These are phyloP conservation scores for Marmota monax DNA, from an alignment of 2,113 vertebrate species.

Conservation along the genomic window DNA sequence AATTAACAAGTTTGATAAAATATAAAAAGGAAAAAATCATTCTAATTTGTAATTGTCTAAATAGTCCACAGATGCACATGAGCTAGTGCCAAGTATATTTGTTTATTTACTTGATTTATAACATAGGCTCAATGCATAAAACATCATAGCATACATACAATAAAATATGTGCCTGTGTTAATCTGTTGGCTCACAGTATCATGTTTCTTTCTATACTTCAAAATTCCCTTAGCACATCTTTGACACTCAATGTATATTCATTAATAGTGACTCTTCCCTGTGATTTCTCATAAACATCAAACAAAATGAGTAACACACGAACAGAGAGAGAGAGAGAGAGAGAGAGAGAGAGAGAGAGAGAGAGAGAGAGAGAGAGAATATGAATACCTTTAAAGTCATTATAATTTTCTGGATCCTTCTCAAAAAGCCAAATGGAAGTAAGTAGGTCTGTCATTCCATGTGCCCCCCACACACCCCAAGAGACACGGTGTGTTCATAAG, in stretches of 20 bases:
- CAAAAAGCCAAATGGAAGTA: not conserved
- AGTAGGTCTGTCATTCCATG: not conserved
- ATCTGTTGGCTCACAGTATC: not conserved
- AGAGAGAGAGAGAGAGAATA: not conserved
- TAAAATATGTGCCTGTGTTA: constrained; percentile 49
- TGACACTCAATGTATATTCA: constrained; percentile 44
- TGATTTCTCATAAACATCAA: constrained; percentile 29
- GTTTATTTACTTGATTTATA: constrained; percentile 74
- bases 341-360: not conserved
- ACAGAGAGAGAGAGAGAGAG: not conserved
- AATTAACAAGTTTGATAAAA: constrained; percentile 70
- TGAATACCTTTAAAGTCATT: not conserved
- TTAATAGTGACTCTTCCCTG: constrained; percentile 32
- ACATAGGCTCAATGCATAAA: constrained; percentile 44
- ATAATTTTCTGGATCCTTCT: constrained; percentile 48
- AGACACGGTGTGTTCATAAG: not conserved
- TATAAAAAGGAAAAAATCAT: constrained; percentile 40
- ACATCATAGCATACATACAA: constrained; percentile 16
- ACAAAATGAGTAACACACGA: not conserved
- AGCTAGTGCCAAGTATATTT: constrained; percentile 48
- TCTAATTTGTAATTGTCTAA: constrained; percentile 55
- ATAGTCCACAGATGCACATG: constrained; percentile 57
- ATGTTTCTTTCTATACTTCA: constrained; percentile 20
- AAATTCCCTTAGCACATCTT: constrained; percentile 43
- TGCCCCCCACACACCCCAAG: not conserved